Evolutionary conservation across 2,113 vertebrate genomes (phyloP).

Genomic region (Paracanthobrama guichenoti): DNA sequence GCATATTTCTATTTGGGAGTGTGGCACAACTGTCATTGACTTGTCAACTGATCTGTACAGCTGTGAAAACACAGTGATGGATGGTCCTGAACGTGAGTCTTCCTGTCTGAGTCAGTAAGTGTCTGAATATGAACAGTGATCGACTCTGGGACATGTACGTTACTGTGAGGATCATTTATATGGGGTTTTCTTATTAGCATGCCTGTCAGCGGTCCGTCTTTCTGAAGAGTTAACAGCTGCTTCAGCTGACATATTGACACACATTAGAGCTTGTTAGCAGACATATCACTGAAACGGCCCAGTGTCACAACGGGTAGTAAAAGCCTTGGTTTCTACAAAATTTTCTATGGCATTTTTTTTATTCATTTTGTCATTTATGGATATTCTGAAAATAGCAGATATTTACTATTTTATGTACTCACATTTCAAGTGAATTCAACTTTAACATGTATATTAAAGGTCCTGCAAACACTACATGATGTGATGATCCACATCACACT

Average conservation of each 20-base stretch:
- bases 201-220: conserved; percentile 42
- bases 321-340: neutral
- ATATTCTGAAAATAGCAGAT: neutral
- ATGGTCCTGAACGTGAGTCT: neutral
- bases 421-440: neutral
- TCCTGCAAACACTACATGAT: neutral
- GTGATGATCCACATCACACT: neutral
- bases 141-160: neutral
- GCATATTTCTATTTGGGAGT: neutral
- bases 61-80: neutral
- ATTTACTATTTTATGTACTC: neutral
- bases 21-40: neutral
- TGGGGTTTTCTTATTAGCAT: conserved; percentile 52
- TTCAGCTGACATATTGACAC: conserved; percentile 39
- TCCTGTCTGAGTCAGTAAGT: neutral
- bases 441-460: neutral
- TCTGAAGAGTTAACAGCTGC: conserved; percentile 55
- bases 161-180: conserved; percentile 42
- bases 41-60: neutral
- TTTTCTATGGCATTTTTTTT: neutral
- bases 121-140: neutral
- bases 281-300: neutral
- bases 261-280: conserved; percentile 11
- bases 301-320: neutral
- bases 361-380: neutral